Percentiles rank a stretch among this genome's conserved stretches.
Conservation (phyloP, 2,888 invertebrate species). For the Pteria penguin region DNA sequence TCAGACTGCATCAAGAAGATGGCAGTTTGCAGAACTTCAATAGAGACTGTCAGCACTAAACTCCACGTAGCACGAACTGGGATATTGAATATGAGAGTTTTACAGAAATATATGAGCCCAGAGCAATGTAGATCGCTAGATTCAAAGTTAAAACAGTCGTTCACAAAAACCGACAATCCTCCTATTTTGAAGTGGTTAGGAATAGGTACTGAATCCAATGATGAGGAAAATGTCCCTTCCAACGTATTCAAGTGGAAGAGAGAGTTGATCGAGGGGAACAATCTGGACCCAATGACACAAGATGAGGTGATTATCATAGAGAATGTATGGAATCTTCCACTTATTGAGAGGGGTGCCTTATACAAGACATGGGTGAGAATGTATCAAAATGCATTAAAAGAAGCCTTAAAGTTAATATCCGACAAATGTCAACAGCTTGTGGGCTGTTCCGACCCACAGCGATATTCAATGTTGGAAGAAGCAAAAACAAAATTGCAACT, state of each 20-base stretch:
- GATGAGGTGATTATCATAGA: conserved; percentile 1
- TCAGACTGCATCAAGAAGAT: conserved; percentile 47
- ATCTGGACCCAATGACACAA: conserved; percentile 19
- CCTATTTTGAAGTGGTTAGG: neutral
- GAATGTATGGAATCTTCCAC: conserved; percentile 28
- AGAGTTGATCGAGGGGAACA: conserved; percentile 3
- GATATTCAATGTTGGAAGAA: too few relatives aligned
- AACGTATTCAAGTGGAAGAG: neutral
- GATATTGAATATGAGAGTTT: conserved; percentile 36
- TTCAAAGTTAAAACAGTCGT: neutral
- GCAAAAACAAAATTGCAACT: too few relatives aligned
- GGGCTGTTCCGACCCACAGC: too few relatives aligned
- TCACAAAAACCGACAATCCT: neutral
- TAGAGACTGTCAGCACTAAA: conserved; percentile 47
- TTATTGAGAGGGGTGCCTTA: conserved; percentile 36
- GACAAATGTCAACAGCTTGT: too few relatives aligned
- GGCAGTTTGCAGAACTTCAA: conserved; percentile 31
- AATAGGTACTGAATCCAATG: neutral
- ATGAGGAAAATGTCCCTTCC: conserved; percentile 28
- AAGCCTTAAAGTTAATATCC: too few relatives aligned
- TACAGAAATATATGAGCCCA: conserved; percentile 47
- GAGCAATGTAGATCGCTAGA: conserved; percentile 42
- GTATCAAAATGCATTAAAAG: too few relatives aligned
- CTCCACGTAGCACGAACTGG: conserved; percentile 48
- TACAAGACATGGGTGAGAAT: conserved; percentile 48